Evolutionary conservation across 1,140 invertebrate genomes (phyloP), one percentile per base, ranked within the genome.

Genomic region (Mamestra configurata): DNA sequence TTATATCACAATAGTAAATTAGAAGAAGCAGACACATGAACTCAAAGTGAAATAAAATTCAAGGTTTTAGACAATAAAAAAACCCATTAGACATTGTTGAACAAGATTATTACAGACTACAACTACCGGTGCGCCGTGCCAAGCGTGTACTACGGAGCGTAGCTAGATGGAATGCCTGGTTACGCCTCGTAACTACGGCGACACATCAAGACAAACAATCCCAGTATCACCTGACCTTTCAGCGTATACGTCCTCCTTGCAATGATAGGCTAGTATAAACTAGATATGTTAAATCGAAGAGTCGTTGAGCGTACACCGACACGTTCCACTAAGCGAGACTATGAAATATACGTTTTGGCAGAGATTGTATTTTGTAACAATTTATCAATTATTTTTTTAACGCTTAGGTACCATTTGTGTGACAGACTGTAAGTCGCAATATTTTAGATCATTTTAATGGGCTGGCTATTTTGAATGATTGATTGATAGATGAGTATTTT

Each of bases 321-420:
- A 6, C 35, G 37, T 7, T 22, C 57, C 11, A 13, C 61, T 40
- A 20, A 22, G 37, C 18, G 37, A 22, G 10, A 66, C 61, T 22
- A 40, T 64, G 61, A 66, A 20, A 22, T 22, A 66, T 66, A 43
- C 13, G 35, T 13, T 15, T 43, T 66, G 61, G 61, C 61, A 43
- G 43, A 43, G 8, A 40, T 22, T 10, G 4, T 40, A 40, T 40
- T 43, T 66, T 66, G 61, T 66, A 43, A 43, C 37, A 11, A 43
- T 43, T 43, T 22, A 66, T 40, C 37, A 43, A 66, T n/a, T 43
- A 59, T 4, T 66, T 43, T 37, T 22, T 43, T 66, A 3, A 55
- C 13, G 27, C 5, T 31, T 22, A 24, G 8, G 15, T 35, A 3
- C 7, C 3, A 20, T 66, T 66, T 22, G 10, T 40, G 18, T 20